phyloP scores from a whole-genome alignment of 2,888 invertebrate genomes.

The Heterodera filipjevi region DNA sequence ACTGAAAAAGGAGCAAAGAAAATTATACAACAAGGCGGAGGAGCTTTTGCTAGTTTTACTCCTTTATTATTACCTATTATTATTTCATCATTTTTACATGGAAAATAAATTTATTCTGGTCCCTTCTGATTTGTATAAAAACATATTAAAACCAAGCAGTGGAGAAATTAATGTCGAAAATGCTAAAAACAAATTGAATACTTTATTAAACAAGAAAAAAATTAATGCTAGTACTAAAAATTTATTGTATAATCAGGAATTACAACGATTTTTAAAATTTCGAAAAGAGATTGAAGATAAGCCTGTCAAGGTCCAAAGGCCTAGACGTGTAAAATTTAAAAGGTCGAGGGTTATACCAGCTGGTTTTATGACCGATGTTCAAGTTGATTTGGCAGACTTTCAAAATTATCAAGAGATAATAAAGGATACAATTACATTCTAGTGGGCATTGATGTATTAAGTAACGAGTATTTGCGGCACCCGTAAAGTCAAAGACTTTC shows the following conservation, averaged over 20 bases:
- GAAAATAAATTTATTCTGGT: constrained; percentile 21
- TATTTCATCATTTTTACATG: neutral
- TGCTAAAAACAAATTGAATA: neutral
- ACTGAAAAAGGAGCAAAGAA: no score
- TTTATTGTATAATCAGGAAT: neutral
- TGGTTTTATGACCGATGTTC: no score
- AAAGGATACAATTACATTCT: no score
- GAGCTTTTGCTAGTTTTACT: constrained; percentile 17
- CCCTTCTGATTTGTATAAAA: constrained; percentile 28
- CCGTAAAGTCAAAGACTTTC: no score
- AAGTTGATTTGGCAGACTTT: no score
- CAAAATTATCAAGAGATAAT: no score
- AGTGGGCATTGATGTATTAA: no score
- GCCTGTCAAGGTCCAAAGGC: neutral
- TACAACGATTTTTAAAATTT: neutral
- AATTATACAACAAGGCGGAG: no score
- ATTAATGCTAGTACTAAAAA: neutral
- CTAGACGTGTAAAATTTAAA: no score
- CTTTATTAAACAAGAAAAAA: neutral
- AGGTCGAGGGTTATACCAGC: no score
- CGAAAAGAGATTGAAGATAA: neutral
- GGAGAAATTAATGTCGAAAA: neutral
- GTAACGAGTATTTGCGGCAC: no score
- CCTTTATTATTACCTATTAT: neutral
- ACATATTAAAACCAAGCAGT: neutral